Conservation (phyloP, 2,888 invertebrate genomes). For the Galeruca laticollis region DNA sequence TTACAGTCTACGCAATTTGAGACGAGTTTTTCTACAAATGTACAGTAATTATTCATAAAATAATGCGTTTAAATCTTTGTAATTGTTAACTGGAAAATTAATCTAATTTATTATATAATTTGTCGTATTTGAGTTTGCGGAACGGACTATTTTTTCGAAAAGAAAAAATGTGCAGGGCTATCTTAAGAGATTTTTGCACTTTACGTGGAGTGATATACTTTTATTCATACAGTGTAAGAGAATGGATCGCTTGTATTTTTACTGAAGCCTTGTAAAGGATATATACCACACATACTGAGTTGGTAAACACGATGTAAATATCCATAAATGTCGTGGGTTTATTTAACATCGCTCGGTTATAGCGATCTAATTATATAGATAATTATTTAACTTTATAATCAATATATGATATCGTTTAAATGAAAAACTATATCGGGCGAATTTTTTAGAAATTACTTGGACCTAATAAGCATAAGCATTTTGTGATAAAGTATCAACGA, state of each 20-base stretch:
- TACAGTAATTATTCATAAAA: no score
- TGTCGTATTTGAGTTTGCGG: not conserved
- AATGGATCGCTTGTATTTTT: not conserved
- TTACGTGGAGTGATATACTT: conserved; percentile 3
- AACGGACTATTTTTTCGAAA: conserved; percentile 12
- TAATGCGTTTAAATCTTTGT: not conserved
- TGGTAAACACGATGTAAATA: not conserved
- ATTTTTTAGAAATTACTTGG: not conserved
- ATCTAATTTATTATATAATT: not conserved
- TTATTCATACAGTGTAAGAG: not conserved
- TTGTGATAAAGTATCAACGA: not conserved
- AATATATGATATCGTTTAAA: conserved; percentile 5
- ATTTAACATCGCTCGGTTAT: not conserved
- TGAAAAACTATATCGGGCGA: not conserved
- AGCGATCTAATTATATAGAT: not conserved
- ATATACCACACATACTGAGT: no score
- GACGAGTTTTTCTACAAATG: no score
- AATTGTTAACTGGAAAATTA: not conserved
- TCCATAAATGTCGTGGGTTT: not conserved
- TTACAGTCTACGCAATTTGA: no score
- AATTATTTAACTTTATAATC: conserved; percentile 6
- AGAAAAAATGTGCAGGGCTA: conserved; percentile 21
- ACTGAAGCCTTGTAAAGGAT: no score
- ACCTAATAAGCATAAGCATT: not conserved
- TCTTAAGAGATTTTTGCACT: conserved; percentile 23